Evolutionary conservation across 2,888 invertebrate genomes (phyloP).

Genomic region (Gortyna flavago): DNA sequence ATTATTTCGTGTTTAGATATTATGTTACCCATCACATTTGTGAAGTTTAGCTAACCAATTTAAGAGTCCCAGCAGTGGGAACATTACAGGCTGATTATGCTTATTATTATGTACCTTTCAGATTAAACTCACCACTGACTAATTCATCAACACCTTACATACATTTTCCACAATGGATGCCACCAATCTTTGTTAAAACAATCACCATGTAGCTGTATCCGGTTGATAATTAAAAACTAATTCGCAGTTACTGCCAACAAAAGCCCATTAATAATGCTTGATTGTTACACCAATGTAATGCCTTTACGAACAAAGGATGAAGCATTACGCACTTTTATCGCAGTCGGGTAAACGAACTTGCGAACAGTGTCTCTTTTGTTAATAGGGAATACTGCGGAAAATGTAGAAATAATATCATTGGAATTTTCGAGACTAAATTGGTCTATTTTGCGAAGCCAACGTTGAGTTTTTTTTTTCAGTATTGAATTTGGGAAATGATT

Average conservation of each 20-base stretch:
- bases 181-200: slow-evolving; percentile 73
- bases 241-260: slow-evolving; percentile 79
- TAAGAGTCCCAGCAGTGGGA: too few species aligned
- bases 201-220: slow-evolving; percentile 77
- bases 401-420: background rate
- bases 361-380: slow-evolving; percentile 38
- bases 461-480: too few species aligned
- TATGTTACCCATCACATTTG: too few species aligned
- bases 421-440: background rate
- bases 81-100: too few species aligned
- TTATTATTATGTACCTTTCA: slow-evolving; percentile 5
- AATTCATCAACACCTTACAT: slow-evolving; percentile 39
- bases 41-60: too few species aligned
- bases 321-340: slow-evolving; percentile 66
- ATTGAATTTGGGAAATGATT: too few species aligned
- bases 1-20: too few species aligned
- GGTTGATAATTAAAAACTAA: slow-evolving; percentile 86
- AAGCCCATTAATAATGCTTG: slow-evolving; percentile 85
- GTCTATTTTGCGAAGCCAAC: background rate
- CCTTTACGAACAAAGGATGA: slow-evolving; percentile 70
- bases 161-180: slow-evolving; percentile 28
- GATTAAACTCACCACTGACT: slow-evolving; percentile 33
- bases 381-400: slow-evolving; percentile 13
- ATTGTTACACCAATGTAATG: slow-evolving; percentile 74
- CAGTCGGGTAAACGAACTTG: slow-evolving; percentile 59